Base-by-base conservation (phyloP, 2,888 invertebrate species). In the Pristionchus arcanus region DNA sequence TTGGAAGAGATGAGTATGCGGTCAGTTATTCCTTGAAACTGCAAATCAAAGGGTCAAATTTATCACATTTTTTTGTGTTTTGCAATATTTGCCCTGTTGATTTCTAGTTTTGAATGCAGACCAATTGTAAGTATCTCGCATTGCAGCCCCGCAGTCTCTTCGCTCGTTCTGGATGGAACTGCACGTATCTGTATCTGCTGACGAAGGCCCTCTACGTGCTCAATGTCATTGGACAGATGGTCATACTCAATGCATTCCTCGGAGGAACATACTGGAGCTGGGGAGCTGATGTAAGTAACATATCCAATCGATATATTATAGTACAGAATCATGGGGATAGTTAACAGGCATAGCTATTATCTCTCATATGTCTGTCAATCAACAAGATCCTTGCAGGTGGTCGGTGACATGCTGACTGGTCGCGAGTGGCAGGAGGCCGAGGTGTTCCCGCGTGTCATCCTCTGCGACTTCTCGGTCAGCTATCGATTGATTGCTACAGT, bases 381-480 rank as follows among this genome's bases (percentile, higher is more conserved):
- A 55, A 55, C 13, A n/a, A 16, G 11, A 49, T 49, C 42, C 4
- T 9, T 77, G 66, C 55, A 93, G 89, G 92, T 91, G 16, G 63
- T 93, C 21, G 37, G 87, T 59, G 92, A 93, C 74, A 87, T 94
- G 31, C 25, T 91, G 28, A 63, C 86, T 28, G 93, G 94, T 19
- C 87, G 91, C 16, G 93, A 93, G 87, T 95, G 95, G 95, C 94
- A 94, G 93, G 95, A 95, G 83, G 95, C 95, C n/a, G 94, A 94
- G 13, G 93, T 95, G 55, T 96, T 96, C 89, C 96, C 96, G 83
- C 92, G 96, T 42, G 95, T 96, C 90, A 96, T 96, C 85, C 92
- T 96, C 92, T 96, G 96, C 90, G 94, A 94, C 89, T 94, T 94
- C 91, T 83, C 83, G 84, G 93, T 93, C 74, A 25, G 90, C 53